A percentile compares a stretch with the other conserved stretches of the same genome.
These are phyloP conservation scores for Yponomeuta malinellus DNA, from an alignment of 2,888 invertebrate species.

Conservation along the genomic window DNA sequence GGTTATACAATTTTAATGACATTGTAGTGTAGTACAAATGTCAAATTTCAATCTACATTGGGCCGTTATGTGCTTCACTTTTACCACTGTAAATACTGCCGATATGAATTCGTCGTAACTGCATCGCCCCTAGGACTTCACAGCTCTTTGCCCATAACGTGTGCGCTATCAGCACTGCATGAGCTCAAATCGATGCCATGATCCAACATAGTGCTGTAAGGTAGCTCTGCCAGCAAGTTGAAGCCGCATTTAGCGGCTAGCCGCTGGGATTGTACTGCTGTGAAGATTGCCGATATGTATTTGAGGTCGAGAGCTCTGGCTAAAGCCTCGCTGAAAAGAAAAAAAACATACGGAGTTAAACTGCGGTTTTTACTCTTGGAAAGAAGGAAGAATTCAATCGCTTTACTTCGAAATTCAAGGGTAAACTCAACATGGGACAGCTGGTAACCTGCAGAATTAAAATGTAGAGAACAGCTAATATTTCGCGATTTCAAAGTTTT, in stretches of 20 bases:
- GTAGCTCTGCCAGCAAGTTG: slow-evolving; percentile 38
- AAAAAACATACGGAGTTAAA: no score
- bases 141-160: slow-evolving; percentile 45
- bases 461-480: no score
- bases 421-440: background rate
- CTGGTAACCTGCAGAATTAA: no score
- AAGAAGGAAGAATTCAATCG: background rate
- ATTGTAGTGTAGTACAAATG: no score
- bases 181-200: slow-evolving; percentile 39
- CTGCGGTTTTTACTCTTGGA: background rate
- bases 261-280: slow-evolving; percentile 49
- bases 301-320: slow-evolving; percentile 41
- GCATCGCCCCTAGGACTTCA: background rate
- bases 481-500: background rate
- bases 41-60: background rate
- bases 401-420: background rate
- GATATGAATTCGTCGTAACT: background rate
- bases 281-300: slow-evolving; percentile 50
- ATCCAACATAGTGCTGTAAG: slow-evolving; percentile 40
- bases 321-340: slow-evolving; percentile 39
- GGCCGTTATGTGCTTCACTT: no score
- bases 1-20: no score
- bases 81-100: no score
- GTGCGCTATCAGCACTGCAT: slow-evolving; percentile 35
- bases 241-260: slow-evolving; percentile 51